Conservation (phyloP, 2,113 vertebrate genomes). For the Nothocercus julius region DNA sequence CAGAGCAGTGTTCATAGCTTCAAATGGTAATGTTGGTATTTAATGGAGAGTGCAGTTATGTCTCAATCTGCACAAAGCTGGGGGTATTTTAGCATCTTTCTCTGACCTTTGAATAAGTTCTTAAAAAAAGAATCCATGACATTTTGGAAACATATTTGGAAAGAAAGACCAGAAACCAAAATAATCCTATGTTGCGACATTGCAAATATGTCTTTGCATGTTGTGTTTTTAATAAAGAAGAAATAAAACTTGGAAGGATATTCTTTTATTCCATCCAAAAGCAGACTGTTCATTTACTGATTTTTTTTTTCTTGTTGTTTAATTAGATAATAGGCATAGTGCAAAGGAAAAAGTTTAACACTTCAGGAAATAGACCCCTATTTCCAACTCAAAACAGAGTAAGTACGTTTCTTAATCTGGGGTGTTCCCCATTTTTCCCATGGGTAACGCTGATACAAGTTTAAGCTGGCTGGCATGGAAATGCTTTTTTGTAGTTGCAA, state of each 20-base stretch:
- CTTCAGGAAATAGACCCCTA: neutral
- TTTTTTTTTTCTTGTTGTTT: neutral
- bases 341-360: neutral
- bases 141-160: neutral
- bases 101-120: neutral
- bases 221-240: conserved; percentile 27
- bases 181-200: neutral
- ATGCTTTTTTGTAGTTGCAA: neutral
- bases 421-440: neutral
- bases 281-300: neutral
- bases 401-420: neutral
- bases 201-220: neutral
- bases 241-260: conserved; percentile 21
- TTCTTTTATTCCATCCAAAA: neutral
- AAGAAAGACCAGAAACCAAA: neutral
- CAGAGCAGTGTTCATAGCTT: neutral
- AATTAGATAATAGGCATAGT: neutral
- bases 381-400: neutral
- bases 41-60: neutral
- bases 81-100: neutral
- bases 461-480: neutral
- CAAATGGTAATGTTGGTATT: neutral
- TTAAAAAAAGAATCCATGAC: neutral
- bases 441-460: neutral
- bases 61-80: neutral